Base-by-base conservation (phyloP, 2,888 invertebrate genomes). In the Platycheirus albimanus region DNA sequence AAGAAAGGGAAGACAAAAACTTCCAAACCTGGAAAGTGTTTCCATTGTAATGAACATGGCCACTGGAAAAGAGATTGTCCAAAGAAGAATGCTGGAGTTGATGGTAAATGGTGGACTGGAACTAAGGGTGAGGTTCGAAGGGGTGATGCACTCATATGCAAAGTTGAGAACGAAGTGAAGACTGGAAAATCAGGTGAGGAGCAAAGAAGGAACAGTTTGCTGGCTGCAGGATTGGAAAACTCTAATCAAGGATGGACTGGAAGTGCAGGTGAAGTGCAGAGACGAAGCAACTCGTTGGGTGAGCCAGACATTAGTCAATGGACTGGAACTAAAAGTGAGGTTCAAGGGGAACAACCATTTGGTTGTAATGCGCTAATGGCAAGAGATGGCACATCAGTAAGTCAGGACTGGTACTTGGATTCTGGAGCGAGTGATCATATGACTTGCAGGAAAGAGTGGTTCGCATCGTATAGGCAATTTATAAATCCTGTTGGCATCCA, bases 31-130 rank as follows among this genome's bases (percentile, higher is more conserved):
- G 56, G 69, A 30, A 63, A 74, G 49, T 86, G 86, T 78, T 86
- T 75, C 58, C 17, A 41, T 10, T 85, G 86, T 61, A 70, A 78
- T 13, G 76, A 83, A 33, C 38, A 19, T n/a, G 77, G 84, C 1
- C 86, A 86, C 47, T 74, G 74, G 78, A 79, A 85, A 58, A 69
- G 43, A 56, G 64, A 84, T 33, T 85, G 78, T 81, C 67, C 66
- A 4, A 41, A n/a, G 15, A 66, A 15, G 6, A 28, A n/a, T 49
- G 49, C 20, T 0, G 13, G 2, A 15, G 24, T 10, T 49, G 28
- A 49, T 49, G 19, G 28, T 13, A 49, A 4, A 13, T 24, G 3
- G 28, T 49, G 49, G 28, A 49, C 49, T 49, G n/a, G 49, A 49
- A 49, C 49, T 28, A 47, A 49, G 10, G 30, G 10, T 11, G 45